Percentiles rank a stretch among this genome's conserved stretches.
Evolutionary conservation across 35 echinoderm and acorn worm species (phyloP).

Genomic region (Holothuria glaberrima): DNA sequence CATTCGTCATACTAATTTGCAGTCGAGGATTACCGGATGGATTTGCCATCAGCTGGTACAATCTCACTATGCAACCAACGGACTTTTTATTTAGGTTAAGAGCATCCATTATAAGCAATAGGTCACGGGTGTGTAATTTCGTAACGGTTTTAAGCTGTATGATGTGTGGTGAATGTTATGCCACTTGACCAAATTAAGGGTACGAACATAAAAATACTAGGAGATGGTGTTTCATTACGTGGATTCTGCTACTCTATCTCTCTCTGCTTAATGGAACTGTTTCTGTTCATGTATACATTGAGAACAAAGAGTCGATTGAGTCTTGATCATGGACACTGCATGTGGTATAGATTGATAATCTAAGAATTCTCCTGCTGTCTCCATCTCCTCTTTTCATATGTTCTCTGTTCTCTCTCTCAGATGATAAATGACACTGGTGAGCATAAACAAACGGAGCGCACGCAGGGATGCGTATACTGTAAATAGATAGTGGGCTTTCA

Average conservation of each 20-base stretch:
- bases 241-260: conserved; percentile 35
- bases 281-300: conserved; percentile 42
- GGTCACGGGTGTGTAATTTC: too few relatives aligned
- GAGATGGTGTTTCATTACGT: not conserved
- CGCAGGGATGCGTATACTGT: conserved; percentile 26
- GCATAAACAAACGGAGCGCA: conserved; percentile 35
- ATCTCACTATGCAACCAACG: too few relatives aligned
- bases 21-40: too few relatives aligned
- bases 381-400: not conserved
- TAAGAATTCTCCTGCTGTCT: not conserved
- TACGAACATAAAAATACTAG: too few relatives aligned
- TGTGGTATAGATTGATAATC: conserved; percentile 53
- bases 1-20: too few relatives aligned
- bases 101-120: not conserved
- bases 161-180: conserved; percentile 29
- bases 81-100: conserved; percentile 1
- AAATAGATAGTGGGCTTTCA: conserved; percentile 3
- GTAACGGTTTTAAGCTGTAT: conserved; percentile 8
- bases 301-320: conserved; percentile 36
- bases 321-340: conserved; percentile 32
- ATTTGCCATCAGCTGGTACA: too few relatives aligned
- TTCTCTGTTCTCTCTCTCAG: too few relatives aligned
- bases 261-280: conserved; percentile 46
- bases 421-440: conserved; percentile 17
- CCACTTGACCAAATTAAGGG: conserved; percentile 29